phyloP scores from a whole-genome alignment of 2,113 vertebrate genomes.

The Motacilla alba region DNA sequence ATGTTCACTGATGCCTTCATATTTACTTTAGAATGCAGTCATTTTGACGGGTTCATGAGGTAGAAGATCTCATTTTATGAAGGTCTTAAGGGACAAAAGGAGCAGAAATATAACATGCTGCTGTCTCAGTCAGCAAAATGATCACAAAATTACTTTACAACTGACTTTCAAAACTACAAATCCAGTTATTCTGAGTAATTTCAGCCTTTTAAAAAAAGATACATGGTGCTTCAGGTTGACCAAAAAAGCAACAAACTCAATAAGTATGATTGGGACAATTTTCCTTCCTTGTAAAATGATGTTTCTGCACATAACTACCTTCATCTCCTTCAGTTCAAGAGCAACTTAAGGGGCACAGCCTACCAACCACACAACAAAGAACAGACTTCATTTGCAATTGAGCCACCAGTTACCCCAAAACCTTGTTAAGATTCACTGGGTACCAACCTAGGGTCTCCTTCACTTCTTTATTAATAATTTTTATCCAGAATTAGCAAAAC shows the following conservation, averaged over 20 bases:
- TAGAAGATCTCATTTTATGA: constrained; percentile 61
- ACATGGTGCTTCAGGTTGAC: constrained; percentile 12
- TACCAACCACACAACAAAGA: background rate
- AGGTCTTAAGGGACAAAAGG: constrained; percentile 50
- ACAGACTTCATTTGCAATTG: background rate
- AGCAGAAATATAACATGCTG: constrained; percentile 36
- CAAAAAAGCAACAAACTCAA: background rate
- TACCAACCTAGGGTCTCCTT: background rate
- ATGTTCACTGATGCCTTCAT: constrained; percentile 42
- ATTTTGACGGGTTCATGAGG: constrained; percentile 48
- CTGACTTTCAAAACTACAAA: constrained; percentile 55
- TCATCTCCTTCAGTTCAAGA: background rate
- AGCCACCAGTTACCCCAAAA: background rate
- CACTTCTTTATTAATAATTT: background rate
- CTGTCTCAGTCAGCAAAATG: constrained; percentile 57
- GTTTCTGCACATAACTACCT: background rate
- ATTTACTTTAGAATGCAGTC: constrained; percentile 60
- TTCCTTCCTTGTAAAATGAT: constrained; percentile 28
- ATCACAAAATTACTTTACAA: constrained; percentile 55
- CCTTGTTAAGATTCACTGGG: background rate
- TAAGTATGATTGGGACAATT: constrained; percentile 30
- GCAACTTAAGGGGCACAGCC: background rate
- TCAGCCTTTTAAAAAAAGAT: constrained; percentile 35
- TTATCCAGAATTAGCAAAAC: background rate
- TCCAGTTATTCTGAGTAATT: constrained; percentile 59